Evolutionary conservation across 2,888 invertebrate genomes (phyloP), one percentile per base, ranked within the genome.

Genomic region (Tipula vernalis): DNA sequence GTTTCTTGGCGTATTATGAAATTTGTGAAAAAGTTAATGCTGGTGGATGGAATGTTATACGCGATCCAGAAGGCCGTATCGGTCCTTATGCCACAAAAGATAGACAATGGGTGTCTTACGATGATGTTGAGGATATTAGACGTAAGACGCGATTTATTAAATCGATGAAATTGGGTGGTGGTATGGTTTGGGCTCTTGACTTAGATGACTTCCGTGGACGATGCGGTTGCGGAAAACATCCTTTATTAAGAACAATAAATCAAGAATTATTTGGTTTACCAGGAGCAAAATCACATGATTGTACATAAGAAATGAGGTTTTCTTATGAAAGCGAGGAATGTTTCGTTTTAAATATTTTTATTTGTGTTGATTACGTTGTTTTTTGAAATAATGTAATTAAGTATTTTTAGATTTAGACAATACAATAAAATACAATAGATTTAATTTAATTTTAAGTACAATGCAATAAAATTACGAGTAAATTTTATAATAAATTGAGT

Each of bases 91-190:
- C 95, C 0, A 94, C 94, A 87, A 93, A 92, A 57, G 95, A 94
- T 0, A 93, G 94, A 87, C 96, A 96, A 90, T 97, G 96, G 96
- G 95, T 95, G 0, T 95, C 96, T 0, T 96, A 96, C 90, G 94
- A 96, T 89, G 95, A 95, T 88, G 93, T 94, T 0, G 91, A 91
- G 3, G 95, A 95, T 87, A 93, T 95, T 83, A 92, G 93, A 87
- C 91, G 94, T 86, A 95, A 95, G 89, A 93, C 94, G 0, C 92
- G 93, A 86, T 92, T 94, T 88, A 92, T 94, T 0, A 93, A 94
- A 87, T 91, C 92, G 10, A 90, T 94, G 44, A 93, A 93, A 0
- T 91, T 95, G 36, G 94, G 95, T 2, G 96, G 96, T 6, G 95
- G 94, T 8, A 96, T 96, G 92, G 92, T 96, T 28, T 96, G 96